A percentile compares a stretch with the other conserved stretches of the same genome.
Conservation (phyloP, 2,113 vertebrate species). For the Otocyon megalotis region DNA sequence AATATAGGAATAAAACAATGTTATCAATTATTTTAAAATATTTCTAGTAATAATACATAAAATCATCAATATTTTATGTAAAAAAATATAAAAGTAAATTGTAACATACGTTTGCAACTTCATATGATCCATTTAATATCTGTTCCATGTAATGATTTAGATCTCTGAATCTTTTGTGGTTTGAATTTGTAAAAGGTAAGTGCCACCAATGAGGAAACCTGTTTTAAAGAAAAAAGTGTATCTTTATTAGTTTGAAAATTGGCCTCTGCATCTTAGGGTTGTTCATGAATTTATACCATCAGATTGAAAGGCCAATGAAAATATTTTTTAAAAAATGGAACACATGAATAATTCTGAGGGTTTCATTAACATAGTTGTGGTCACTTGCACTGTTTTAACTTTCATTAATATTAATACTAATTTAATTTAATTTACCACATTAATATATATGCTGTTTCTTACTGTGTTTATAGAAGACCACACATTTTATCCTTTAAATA, state of each 20-base stretch:
- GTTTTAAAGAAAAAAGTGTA: conserved; percentile 50
- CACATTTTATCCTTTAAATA: conserved; percentile 40
- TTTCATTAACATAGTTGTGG: not conserved
- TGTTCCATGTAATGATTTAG: conserved; percentile 91
- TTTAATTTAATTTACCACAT: conserved; percentile 55
- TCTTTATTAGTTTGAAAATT: conserved; percentile 35
- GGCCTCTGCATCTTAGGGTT: not conserved
- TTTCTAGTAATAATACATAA: not conserved
- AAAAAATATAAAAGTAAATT: conserved; percentile 24
- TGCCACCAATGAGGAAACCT: conserved; percentile 91
- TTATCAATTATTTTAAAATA: not conserved
- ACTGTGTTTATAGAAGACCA: conserved; percentile 28
- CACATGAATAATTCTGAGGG: not conserved
- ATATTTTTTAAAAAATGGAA: not conserved
- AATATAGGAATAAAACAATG: not conserved
- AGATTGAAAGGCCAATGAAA: not conserved
- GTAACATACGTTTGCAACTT: conserved; percentile 83
- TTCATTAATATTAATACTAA: not conserved
- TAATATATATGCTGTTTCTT: conserved; percentile 43
- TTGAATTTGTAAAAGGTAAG: conserved; percentile 85
- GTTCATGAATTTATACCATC: not conserved
- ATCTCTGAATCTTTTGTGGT: conserved; percentile 87
- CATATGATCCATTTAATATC: conserved; percentile 87
- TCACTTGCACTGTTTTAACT: conserved; percentile 34
- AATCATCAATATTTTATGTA: not conserved